phyloP scores from a whole-genome alignment of 2,888 invertebrate species.

The Nowickia ferox region DNA sequence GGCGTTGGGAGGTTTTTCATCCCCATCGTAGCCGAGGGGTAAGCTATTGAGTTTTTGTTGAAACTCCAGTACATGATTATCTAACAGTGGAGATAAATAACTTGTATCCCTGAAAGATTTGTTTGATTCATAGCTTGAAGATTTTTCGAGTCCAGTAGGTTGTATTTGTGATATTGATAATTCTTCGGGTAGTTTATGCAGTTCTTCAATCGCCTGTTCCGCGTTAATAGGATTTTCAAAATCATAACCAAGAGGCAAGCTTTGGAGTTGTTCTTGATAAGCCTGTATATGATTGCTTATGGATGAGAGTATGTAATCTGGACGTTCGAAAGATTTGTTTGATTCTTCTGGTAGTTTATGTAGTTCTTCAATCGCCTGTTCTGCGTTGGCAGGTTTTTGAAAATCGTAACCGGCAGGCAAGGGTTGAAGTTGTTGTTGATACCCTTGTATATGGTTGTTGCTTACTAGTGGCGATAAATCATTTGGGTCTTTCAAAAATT shows the following conservation, averaged over 20 bases:
- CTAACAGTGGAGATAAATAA: too few relatives aligned
- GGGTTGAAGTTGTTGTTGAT: neutral
- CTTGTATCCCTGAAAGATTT: too few relatives aligned
- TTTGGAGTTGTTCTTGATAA: conserved; percentile 14
- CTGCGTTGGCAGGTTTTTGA: too few relatives aligned
- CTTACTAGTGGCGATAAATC: conserved; percentile 12
- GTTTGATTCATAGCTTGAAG: neutral
- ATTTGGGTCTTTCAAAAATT: conserved; percentile 41
- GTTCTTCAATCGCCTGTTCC: conserved; percentile 77
- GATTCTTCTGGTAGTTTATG: neutral
- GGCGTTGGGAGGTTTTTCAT: conserved; percentile 75
- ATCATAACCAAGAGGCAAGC: conserved; percentile 77
- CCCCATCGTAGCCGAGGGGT: conserved; percentile 74
- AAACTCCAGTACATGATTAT: neutral
- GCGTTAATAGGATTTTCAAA: conserved; percentile 77
- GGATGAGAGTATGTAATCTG: conserved; percentile 50
- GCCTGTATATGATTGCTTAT: conserved; percentile 33
- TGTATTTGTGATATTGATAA: conserved; percentile 16
- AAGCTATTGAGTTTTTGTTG: neutral
- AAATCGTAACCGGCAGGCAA: too few relatives aligned
- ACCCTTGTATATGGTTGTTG: neutral
- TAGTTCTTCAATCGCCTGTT: too few relatives aligned
- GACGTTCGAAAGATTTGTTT: conserved; percentile 9
- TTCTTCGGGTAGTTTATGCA: conserved; percentile 75
- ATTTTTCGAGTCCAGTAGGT: neutral